These are phyloP conservation scores for Dufourea novaeangliae DNA, from an alignment of 1,140 invertebrate species.

Conservation along the genomic window DNA sequence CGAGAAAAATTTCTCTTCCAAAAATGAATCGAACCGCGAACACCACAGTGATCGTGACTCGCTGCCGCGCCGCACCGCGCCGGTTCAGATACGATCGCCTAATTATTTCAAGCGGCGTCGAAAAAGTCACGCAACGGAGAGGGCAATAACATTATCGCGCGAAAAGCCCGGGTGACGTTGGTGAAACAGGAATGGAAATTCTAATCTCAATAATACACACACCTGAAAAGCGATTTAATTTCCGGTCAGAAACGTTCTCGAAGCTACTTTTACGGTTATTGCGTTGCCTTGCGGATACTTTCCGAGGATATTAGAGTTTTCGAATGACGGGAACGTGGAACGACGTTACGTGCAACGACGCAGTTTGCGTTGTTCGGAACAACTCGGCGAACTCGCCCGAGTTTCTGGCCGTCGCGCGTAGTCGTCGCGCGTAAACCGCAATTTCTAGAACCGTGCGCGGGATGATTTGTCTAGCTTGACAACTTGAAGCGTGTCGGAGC, in stretches of 20 bases:
- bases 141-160: not conserved
- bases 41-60: too few species aligned
- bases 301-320: constrained; percentile 2
- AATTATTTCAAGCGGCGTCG: not conserved
- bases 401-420: too few species aligned
- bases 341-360: constrained; percentile 17
- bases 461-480: too few species aligned
- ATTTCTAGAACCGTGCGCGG: too few species aligned
- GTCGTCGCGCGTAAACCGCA: too few species aligned
- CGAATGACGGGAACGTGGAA: constrained; percentile 26
- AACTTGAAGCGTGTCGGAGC: too few species aligned
- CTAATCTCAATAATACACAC: not conserved
- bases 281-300: not conserved
- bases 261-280: constrained; percentile 22
- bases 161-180: not conserved
- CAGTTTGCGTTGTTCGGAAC: not conserved
- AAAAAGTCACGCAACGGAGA: constrained; percentile 5
- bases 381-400: not conserved
- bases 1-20: too few species aligned
- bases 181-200: not conserved
- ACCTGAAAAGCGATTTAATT: not conserved
- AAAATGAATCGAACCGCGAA: too few species aligned
- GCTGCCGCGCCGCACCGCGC: too few species aligned
- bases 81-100: not conserved
- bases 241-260: not conserved